phyloP scores from a whole-genome alignment of 2,888 invertebrate genomes.

The Eupithecia subfuscata region DNA sequence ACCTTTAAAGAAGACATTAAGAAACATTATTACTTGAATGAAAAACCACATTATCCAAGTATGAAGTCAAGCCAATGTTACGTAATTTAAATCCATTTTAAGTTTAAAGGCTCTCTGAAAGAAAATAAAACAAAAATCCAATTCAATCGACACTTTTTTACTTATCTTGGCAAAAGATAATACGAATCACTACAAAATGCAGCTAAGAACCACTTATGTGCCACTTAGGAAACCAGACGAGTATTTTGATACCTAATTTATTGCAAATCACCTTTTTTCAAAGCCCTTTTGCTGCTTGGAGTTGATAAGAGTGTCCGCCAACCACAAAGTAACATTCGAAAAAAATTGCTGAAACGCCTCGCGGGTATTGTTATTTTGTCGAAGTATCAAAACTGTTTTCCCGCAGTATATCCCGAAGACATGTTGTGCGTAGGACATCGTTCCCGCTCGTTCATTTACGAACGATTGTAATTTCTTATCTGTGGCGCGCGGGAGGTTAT shows the following conservation, averaged over 20 bases:
- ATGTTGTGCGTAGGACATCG: conserved; percentile 72
- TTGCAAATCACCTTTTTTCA: not conserved
- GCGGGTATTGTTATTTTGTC: not conserved
- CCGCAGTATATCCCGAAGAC: conserved; percentile 52
- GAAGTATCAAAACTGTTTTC: conserved; percentile 59
- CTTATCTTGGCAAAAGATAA: too few species aligned
- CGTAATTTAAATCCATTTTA: not conserved
- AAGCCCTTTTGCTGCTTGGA: too few species aligned
- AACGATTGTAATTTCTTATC: conserved; percentile 72
- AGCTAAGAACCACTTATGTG: too few species aligned
- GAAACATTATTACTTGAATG: not conserved
- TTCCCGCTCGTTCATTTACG: conserved; percentile 72
- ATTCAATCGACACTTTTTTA: too few species aligned
- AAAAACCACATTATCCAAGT: too few species aligned
- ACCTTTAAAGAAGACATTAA: not conserved
- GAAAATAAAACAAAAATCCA: not conserved
- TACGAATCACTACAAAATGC: too few species aligned
- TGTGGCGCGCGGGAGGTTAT: conserved; percentile 42
- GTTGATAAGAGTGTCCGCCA: too few species aligned
- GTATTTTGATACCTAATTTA: not conserved
- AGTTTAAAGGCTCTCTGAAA: not conserved
- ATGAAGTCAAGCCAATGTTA: not conserved
- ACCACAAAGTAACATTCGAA: too few species aligned
- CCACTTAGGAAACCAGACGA: too few species aligned
- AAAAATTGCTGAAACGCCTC: too few species aligned